Percentiles rank a stretch among this genome's conserved stretches.
These are phyloP conservation scores for Alexandromys fortis DNA, from an alignment of 2,113 vertebrate species.

Conservation along the genomic window DNA sequence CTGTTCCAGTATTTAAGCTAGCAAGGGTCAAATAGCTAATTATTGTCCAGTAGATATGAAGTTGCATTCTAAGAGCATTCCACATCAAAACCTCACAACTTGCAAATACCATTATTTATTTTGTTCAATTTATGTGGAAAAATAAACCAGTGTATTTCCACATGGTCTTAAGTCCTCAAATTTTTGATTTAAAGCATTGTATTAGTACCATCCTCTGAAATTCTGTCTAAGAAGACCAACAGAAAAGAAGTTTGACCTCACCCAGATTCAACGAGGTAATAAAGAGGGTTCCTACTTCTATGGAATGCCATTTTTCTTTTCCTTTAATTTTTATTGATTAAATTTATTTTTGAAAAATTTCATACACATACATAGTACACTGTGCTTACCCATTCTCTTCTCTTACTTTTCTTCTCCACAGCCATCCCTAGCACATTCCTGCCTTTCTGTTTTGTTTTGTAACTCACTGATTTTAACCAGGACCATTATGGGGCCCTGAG, in stretches of 20 bases:
- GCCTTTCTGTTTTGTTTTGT: neutral
- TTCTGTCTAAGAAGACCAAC: neutral
- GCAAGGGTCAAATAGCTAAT: neutral
- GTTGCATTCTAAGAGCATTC: slow-evolving; percentile 16
- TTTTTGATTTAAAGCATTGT: slow-evolving; percentile 50
- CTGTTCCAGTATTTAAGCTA: slow-evolving; percentile 3
- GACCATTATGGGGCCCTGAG: too few species aligned
- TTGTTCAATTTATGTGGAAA: slow-evolving; percentile 36
- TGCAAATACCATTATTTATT: slow-evolving; percentile 34
- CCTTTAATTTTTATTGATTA: neutral
- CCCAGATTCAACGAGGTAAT: neutral
- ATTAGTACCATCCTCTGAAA: neutral
- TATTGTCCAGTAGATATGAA: neutral
- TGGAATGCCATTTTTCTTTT: neutral
- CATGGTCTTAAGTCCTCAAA: neutral
- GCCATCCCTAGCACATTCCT: neutral
- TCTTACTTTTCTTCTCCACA: too few species aligned
- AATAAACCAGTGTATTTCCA: neutral
- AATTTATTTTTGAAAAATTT: neutral
- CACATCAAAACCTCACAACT: neutral
- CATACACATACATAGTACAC: neutral
- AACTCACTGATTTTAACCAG: neutral
- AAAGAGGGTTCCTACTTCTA: neutral
- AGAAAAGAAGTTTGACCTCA: neutral
- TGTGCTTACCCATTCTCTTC: neutral